phyloP scores from a whole-genome alignment of 2,888 invertebrate species.

The Acleris holmiana region DNA sequence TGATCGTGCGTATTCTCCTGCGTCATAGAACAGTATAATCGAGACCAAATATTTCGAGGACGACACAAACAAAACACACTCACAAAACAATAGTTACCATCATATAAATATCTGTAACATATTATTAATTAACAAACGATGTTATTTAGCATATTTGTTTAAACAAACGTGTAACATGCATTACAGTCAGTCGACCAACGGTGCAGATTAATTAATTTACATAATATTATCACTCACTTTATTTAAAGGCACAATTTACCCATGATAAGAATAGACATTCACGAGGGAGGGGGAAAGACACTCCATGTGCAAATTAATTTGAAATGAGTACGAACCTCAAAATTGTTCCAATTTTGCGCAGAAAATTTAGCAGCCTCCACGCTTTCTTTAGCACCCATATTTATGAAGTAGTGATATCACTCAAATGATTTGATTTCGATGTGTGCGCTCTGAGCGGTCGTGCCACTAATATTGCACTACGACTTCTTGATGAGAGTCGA shows the following conservation, averaged over 20 bases:
- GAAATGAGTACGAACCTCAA: constrained; percentile 88
- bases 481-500: constrained; percentile 69
- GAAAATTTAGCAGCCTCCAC: constrained; percentile 92
- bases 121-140: constrained; percentile 28
- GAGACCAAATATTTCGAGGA: constrained; percentile 4
- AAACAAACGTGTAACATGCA: constrained; percentile 71
- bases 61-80: constrained; percentile 33
- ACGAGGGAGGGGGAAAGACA: constrained; percentile 79
- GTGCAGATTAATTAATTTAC: constrained; percentile 68
- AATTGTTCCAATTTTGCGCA: constrained; percentile 92
- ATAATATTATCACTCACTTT: constrained; percentile 52
- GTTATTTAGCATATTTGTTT: constrained; percentile 42
- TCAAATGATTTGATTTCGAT: constrained; percentile 77
- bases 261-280: constrained; percentile 62
- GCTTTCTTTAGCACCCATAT: constrained; percentile 93
- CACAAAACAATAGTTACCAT: constrained; percentile 29
- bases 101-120: constrained; percentile 25
- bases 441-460: constrained; percentile 75
- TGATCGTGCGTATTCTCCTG: no score
- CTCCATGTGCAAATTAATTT: constrained; percentile 82
- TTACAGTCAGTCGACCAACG: constrained; percentile 59
- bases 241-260: constrained; percentile 52
- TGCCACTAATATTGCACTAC: constrained; percentile 78
- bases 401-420: constrained; percentile 80
- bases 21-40: neutral